A percentile compares a stretch with the other conserved stretches of the same genome.
Evolutionary conservation across 2,888 invertebrate species (phyloP).

Genomic region (Imbricaverruca yamaguchii): DNA sequence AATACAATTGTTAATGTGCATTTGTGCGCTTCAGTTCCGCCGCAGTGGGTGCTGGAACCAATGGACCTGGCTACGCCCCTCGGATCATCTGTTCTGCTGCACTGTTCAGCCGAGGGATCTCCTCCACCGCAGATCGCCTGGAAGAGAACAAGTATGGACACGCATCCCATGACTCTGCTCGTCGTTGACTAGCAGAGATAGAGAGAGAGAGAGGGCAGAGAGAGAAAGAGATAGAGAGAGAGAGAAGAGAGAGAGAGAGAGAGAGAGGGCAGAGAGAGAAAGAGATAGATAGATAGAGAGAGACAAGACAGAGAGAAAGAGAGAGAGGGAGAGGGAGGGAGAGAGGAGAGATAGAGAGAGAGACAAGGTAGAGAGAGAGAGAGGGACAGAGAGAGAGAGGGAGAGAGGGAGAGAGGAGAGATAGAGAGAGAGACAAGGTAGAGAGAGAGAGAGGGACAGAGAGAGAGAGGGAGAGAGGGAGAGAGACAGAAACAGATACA

Average conservation of each 20-base stretch:
- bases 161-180: too few relatives aligned
- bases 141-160: constrained; percentile 48
- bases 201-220: constrained; percentile 48
- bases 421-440: too few relatives aligned
- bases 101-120: constrained; percentile 41
- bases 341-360: not conserved
- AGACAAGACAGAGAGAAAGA: not conserved
- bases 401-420: not conserved
- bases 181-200: not conserved
- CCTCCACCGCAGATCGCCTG: constrained; percentile 41
- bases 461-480: too few relatives aligned
- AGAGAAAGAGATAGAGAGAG: too few relatives aligned
- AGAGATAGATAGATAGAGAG: too few relatives aligned
- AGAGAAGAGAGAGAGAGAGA: too few relatives aligned
- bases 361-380: too few relatives aligned
- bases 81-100: constrained; percentile 37
- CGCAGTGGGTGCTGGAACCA: constrained; percentile 41
- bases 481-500: too few relatives aligned
- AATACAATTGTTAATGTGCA: too few relatives aligned
- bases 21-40: constrained; percentile 38
- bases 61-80: constrained; percentile 39
- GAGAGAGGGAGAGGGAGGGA: not conserved
- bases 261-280: too few relatives aligned
- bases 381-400: not conserved
- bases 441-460: constrained; percentile 48